phyloP scores from a whole-genome alignment of 2,113 vertebrate genomes.

The Arothron firmamentum region DNA sequence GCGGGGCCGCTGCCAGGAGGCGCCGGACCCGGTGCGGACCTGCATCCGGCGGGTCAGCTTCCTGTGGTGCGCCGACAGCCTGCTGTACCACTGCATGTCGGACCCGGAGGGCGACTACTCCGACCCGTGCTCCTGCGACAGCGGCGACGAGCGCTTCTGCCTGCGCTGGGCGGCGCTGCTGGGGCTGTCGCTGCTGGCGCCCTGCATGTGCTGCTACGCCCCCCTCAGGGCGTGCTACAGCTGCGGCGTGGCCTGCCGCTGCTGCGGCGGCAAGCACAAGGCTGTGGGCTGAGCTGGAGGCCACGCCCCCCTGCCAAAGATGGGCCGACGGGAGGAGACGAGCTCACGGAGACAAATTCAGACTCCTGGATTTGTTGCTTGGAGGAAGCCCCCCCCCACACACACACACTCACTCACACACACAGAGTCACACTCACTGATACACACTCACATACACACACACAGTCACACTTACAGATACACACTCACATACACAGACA shows the following conservation, averaged over 20 bases:
- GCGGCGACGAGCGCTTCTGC: constrained; percentile 92
- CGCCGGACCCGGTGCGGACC: constrained; percentile 86
- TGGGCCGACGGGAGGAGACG: constrained; percentile 3
- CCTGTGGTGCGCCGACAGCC: constrained; percentile 96
- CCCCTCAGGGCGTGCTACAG: constrained; percentile 91
- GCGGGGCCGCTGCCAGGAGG: constrained; percentile 88
- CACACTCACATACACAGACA: too few species aligned
- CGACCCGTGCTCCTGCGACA: constrained; percentile 95
- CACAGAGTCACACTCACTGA: too few species aligned
- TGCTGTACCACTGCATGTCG: constrained; percentile 98
- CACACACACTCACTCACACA: too few species aligned
- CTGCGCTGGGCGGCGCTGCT: constrained; percentile 93
- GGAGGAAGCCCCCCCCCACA: too few species aligned
- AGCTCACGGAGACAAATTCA: neutral
- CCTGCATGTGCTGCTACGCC: constrained; percentile 98
- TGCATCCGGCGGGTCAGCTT: constrained; percentile 94
- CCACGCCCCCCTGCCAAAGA: neutral
- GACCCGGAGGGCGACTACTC: constrained; percentile 96
- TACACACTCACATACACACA: too few species aligned
- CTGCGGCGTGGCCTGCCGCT: constrained; percentile 88
- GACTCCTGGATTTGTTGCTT: neutral
- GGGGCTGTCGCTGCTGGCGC: constrained; percentile 90
- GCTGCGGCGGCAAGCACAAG: constrained; percentile 95
- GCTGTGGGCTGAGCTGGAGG: constrained; percentile 79
- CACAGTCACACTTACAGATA: too few species aligned